phyloP scores from a whole-genome alignment of 2,888 invertebrate genomes.

The Lasius platythorax region DNA sequence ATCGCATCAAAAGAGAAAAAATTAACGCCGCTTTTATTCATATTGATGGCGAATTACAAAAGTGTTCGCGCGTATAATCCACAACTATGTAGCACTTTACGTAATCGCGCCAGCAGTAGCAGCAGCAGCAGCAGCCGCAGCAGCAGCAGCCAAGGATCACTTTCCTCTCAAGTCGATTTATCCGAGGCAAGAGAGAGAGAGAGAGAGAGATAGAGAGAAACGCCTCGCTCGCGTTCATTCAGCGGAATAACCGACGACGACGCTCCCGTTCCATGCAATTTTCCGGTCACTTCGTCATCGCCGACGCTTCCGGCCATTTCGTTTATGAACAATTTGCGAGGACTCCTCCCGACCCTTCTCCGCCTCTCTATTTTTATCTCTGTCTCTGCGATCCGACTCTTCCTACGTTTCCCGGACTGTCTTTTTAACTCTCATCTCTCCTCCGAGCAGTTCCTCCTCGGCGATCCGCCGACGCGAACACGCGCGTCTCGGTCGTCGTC shows the following conservation, averaged over 20 bases:
- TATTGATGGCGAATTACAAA: slow-evolving; percentile 30
- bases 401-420: slow-evolving; percentile 9
- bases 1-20: slow-evolving; percentile 23
- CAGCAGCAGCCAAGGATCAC: slow-evolving; percentile 57
- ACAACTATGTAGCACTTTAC: slow-evolving; percentile 41
- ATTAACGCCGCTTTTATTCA: slow-evolving; percentile 28
- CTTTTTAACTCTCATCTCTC: slow-evolving; percentile 29
- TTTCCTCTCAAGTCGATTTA: slow-evolving; percentile 59
- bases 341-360: slow-evolving; percentile 11
- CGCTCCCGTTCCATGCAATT: slow-evolving; percentile 54
- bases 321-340: slow-evolving; percentile 62
- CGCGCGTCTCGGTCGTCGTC: slow-evolving; percentile 17
- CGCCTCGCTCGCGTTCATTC: slow-evolving; percentile 26
- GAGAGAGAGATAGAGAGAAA: slow-evolving; percentile 6
- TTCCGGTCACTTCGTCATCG: slow-evolving; percentile 57
- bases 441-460: background rate
- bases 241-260: slow-evolving; percentile 41
- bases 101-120: slow-evolving; percentile 37
- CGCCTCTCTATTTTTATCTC: background rate
- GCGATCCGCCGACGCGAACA: slow-evolving; percentile 13
- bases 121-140: slow-evolving; percentile 10
- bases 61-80: slow-evolving; percentile 44
- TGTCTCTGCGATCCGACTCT: slow-evolving; percentile 11
- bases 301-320: slow-evolving; percentile 58
- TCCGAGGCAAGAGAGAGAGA: slow-evolving; percentile 18